phyloP scores from a whole-genome alignment of 2,888 invertebrate genomes.

The Xiphydria camelus region DNA sequence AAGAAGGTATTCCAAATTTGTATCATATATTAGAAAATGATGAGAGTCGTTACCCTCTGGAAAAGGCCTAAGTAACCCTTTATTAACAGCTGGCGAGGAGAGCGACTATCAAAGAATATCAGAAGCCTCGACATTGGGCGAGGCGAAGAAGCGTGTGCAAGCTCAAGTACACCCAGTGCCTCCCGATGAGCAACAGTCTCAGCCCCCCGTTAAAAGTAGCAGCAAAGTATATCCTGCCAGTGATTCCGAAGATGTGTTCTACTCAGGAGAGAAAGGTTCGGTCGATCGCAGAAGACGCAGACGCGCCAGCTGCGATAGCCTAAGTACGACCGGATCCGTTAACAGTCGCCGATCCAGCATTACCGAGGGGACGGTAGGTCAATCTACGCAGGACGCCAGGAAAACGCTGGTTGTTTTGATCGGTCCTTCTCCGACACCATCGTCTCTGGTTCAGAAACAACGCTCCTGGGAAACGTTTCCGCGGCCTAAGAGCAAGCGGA shows the following conservation, averaged over 20 bases:
- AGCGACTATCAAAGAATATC: conserved; percentile 64
- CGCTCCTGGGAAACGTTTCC: conserved; percentile 69
- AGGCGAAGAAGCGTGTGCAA: conserved; percentile 59
- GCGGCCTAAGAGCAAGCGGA: conserved; percentile 55
- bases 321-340: conserved; percentile 60
- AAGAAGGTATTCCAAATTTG: background rate
- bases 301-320: conserved; percentile 62
- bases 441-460: conserved; percentile 63
- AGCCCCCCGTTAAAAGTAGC: conserved; percentile 23
- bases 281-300: conserved; percentile 43
- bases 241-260: conserved; percentile 64
- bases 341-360: conserved; percentile 63
- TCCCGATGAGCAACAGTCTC: conserved; percentile 39
- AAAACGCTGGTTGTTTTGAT: conserved; percentile 64
- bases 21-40: too few relatives aligned
- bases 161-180: conserved; percentile 60
- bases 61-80: too few relatives aligned
- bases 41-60: background rate
- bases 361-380: conserved; percentile 49
- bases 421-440: conserved; percentile 43
- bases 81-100: conserved; percentile 43
- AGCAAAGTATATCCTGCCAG: conserved; percentile 62
- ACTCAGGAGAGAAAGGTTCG: conserved; percentile 45
- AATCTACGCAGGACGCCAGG: conserved; percentile 46
- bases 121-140: conserved; percentile 58